A percentile compares a stretch with the other conserved stretches of the same genome.
These are phyloP conservation scores for Brachylomia viminalis DNA, from an alignment of 2,888 invertebrate genomes.

Conservation along the genomic window DNA sequence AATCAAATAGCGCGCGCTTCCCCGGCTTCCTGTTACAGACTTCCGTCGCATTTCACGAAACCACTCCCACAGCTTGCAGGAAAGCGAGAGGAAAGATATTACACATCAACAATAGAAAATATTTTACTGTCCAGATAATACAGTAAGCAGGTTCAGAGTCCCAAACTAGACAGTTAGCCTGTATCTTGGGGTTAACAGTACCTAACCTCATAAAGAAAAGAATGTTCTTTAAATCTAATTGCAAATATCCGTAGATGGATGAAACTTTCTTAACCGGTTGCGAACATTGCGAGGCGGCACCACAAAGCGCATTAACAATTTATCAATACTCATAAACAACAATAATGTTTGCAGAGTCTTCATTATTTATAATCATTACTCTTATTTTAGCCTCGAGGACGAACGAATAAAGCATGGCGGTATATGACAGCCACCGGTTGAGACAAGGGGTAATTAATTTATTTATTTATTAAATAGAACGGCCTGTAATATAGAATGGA, in stretches of 20 bases:
- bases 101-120: too few relatives aligned
- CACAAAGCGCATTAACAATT: slow-evolving; percentile 48
- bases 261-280: slow-evolving; percentile 17
- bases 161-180: too few relatives aligned
- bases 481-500: neutral
- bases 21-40: too few relatives aligned
- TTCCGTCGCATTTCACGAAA: too few relatives aligned
- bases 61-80: too few relatives aligned
- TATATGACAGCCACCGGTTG: slow-evolving; percentile 12
- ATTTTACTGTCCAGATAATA: too few relatives aligned
- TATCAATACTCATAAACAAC: slow-evolving; percentile 48
- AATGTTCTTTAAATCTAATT: slow-evolving; percentile 16
- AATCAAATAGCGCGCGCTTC: too few relatives aligned
- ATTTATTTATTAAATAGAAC: too few relatives aligned
- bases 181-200: too few relatives aligned
- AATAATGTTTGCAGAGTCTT: slow-evolving; percentile 52
- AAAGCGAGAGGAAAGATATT: too few relatives aligned
- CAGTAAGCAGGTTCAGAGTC: too few relatives aligned
- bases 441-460: neutral
- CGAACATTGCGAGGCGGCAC: slow-evolving; percentile 30
- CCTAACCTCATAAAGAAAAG: too few relatives aligned
- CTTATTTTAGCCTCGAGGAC: slow-evolving; percentile 47
- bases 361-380: slow-evolving; percentile 49
- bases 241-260: slow-evolving; percentile 4
- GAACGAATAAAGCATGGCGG: slow-evolving; percentile 16